phyloP scores from a whole-genome alignment of 2,888 invertebrate genomes.

The Drosophila parthenogenetica region DNA sequence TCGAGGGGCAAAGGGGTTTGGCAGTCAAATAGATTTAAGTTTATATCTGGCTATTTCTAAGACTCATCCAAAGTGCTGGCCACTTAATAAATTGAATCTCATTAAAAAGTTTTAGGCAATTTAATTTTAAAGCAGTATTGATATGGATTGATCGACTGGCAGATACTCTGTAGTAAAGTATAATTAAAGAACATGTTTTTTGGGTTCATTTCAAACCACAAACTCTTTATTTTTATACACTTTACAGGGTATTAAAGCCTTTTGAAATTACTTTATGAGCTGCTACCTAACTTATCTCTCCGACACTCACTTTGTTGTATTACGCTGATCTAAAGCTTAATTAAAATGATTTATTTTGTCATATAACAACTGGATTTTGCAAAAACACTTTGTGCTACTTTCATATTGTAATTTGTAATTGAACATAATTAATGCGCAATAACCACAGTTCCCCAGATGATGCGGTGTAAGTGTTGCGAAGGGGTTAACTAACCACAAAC shows the following conservation, averaged over 20 bases:
- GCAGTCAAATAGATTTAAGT: constrained; percentile 8
- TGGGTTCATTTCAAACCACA: background rate
- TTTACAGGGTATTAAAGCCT: constrained; percentile 1
- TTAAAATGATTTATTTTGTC: constrained; percentile 49
- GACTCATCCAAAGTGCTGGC: constrained; percentile 13
- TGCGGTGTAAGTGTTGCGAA: constrained; percentile 21
- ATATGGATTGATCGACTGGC: background rate
- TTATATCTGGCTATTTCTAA: constrained; percentile 16
- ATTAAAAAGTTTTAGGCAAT: constrained; percentile 69
- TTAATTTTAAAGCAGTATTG: constrained; percentile 49
- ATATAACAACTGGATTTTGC: constrained; percentile 26
- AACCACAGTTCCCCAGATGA: constrained; percentile 27
- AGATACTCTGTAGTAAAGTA: background rate
- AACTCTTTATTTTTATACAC: background rate
- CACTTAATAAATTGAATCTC: constrained; percentile 69
- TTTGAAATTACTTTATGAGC: constrained; percentile 18
- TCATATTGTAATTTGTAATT: constrained; percentile 66
- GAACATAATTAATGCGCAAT: constrained; percentile 75
- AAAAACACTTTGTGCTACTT: constrained; percentile 56
- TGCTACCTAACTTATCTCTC: constrained; percentile 1
- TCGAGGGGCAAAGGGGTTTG: background rate
- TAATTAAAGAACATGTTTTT: no score
- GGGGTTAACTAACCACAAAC: constrained; percentile 41
- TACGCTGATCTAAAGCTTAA: constrained; percentile 40
- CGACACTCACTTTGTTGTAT: constrained; percentile 8